Base-by-base conservation (phyloP, 35 echinoderm and acorn worm genomes). In the Chiridota heheva region DNA sequence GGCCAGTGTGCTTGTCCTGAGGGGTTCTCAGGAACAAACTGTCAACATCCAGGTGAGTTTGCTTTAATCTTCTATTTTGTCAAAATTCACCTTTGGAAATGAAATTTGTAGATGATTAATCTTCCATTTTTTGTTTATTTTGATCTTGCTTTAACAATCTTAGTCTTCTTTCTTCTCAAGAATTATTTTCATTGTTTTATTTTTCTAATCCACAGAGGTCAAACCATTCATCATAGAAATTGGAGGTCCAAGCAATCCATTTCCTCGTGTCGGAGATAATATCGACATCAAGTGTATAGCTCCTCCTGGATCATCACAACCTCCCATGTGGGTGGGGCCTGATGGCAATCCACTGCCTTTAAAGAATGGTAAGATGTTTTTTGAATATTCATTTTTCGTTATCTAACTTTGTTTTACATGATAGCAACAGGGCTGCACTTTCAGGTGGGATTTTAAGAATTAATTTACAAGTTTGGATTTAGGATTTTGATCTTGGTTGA, bases 1-100 rank as follows among this genome's bases (percentile, higher is more conserved):
- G 91, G 91, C 73, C 39, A 20, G 15, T 95, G 91, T 20, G 27
- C 42, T 20, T 95, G 86, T 73, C 33, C 28, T 15, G 68, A 44
- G 4, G 92, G 82, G n/a, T 96, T 76, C 32, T 26, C 60, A 49
- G 81, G 81, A 36, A 5, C 58, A 41, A 67, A 38, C 17, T 84
- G 81, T 31, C 47, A 58, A 28, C 69, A 70, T 24, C 4, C 49
- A 44, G 41, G 81, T 84, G 36, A 81, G 61, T 28, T 20, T 53
- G n/a, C n/a, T 29, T 65, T 24, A 18, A 32, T 1, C 18, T 65
- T 24, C 30, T 20, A 13, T 0, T 65, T 30, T 0, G 13, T 55
- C 15, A 1, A 55, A 25, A 0, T 17, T 55, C 24, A 25, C 49
- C 15, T 15, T 55, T 55, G 49, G 24, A 55, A 25, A 17, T 55